phyloP scores from a whole-genome alignment of 2,888 invertebrate species.

The Eulithis testata region DNA sequence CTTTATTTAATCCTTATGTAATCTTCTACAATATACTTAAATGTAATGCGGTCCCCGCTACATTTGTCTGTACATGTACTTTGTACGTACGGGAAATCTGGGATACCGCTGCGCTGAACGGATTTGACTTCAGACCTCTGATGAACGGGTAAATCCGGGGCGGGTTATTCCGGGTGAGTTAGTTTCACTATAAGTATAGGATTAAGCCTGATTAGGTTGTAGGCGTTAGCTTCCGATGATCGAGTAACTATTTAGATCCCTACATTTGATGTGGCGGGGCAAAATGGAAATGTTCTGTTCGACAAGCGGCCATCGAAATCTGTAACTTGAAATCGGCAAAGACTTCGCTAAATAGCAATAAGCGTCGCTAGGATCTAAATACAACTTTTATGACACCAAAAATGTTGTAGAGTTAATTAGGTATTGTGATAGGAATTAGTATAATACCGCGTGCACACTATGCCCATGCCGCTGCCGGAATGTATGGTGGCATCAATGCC shows the following conservation, averaged over 20 bases:
- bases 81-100: too few relatives aligned
- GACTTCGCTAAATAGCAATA: neutral
- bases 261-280: neutral
- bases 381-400: conserved; percentile 67
- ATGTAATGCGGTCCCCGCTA: too few relatives aligned
- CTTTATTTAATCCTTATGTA: conserved; percentile 41
- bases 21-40: conserved; percentile 39
- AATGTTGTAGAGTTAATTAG: conserved; percentile 56
- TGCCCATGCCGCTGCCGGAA: too few relatives aligned
- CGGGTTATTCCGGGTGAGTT: too few relatives aligned
- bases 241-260: conserved; percentile 6
- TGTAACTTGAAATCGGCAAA: too few relatives aligned
- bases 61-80: too few relatives aligned
- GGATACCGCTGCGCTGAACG: too few relatives aligned
- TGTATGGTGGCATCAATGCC: too few relatives aligned
- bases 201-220: conserved; percentile 28
- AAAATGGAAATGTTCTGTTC: neutral
- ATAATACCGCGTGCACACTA: too few relatives aligned
- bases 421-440: conserved; percentile 55
- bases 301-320: neutral
- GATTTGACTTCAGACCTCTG: too few relatives aligned
- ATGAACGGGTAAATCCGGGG: too few relatives aligned
- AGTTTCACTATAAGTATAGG: conserved; percentile 20
- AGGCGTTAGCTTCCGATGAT: conserved; percentile 5
- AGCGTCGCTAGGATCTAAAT: conserved; percentile 17